phyloP scores from a whole-genome alignment of 1,140 invertebrate species.

The Halictus rubicundus region DNA sequence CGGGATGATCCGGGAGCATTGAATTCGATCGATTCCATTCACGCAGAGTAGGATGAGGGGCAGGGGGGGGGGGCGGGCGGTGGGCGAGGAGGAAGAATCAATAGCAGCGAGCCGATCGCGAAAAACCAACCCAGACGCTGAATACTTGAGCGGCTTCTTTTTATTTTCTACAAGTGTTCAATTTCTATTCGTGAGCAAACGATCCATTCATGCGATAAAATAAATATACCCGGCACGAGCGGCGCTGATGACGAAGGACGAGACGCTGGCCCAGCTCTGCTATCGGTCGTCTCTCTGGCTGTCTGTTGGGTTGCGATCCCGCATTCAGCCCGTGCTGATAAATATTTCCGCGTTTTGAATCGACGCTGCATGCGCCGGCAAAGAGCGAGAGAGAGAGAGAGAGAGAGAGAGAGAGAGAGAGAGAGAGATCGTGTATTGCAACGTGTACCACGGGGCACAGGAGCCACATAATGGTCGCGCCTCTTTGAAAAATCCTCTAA shows the following conservation, averaged over 20 bases:
- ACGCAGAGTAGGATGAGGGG: too few species aligned
- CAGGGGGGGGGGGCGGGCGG: too few species aligned
- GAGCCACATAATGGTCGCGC: constrained; percentile 25
- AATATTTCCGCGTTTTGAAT: constrained; percentile 50
- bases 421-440: constrained; percentile 14
- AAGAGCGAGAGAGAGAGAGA: too few species aligned
- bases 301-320: not conserved
- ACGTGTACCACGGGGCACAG: constrained; percentile 5
- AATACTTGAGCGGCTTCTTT: constrained; percentile 12
- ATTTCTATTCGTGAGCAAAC: constrained; percentile 41
- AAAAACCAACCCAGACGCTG: not conserved
- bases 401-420: not conserved
- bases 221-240: constrained; percentile 27
- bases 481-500: constrained; percentile 41
- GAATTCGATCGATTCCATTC: too few species aligned
- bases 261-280: constrained; percentile 1
- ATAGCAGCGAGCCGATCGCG: too few species aligned
- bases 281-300: constrained; percentile 6
- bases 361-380: not conserved
- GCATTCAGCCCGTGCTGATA: constrained; percentile 22
- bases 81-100: too few species aligned
- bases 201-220: constrained; percentile 45
- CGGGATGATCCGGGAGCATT: too few species aligned
- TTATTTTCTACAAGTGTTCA: constrained; percentile 25
- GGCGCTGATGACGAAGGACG: constrained; percentile 15